Base-by-base conservation (phyloP, 1,140 invertebrate species). In the Aphelinus atriplicis region DNA sequence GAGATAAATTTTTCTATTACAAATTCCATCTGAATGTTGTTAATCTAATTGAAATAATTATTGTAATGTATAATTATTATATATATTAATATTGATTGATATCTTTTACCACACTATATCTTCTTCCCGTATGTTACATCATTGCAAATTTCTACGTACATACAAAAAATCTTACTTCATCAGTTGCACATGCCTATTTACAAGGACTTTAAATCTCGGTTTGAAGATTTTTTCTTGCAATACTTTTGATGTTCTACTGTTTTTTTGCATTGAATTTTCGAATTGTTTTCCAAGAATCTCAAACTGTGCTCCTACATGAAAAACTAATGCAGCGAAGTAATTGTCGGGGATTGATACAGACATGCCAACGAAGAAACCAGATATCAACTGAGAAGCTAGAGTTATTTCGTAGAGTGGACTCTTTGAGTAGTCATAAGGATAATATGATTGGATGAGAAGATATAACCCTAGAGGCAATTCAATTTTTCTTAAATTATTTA, bases 301-400 rank as follows among this genome's bases (percentile, higher is more conserved):
- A n/a, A 75, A 57, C 53, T 75, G 73, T 0, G 65, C 73, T 7
- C 73, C 63, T 1, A 7, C 9, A 26, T 75, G 73, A 50, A 63
- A 63, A 10, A 75, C 58, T 7, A 75, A n/a, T 7, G 53, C 58
- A 3, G 2, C 73, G 7, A 56, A 75, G 47, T 69, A 75, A 50
- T 75, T 63, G 5, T 75, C 66, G 1, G 66, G 66, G 42, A 69
- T 64, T 7, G n/a, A 9, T 5, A 75, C 43, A 2, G 60, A n/a
- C 51, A 75, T 56, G 3, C 50, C 58, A 10, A 75, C 47, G 45
- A 75, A 69, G 3, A 64, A 42, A 2, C 50, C 50, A 7, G 3
- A 42, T 0, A 64, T 4, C 6, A 75, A 7, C 51, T 75, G 73
- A 0, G 6, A 1, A 0, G 46, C 5, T 1, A 63, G 9, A 2